These are phyloP conservation scores for Siderastrea radians DNA, from an alignment of 92 coral and sea anemone genomes.

Conservation along the genomic window DNA sequence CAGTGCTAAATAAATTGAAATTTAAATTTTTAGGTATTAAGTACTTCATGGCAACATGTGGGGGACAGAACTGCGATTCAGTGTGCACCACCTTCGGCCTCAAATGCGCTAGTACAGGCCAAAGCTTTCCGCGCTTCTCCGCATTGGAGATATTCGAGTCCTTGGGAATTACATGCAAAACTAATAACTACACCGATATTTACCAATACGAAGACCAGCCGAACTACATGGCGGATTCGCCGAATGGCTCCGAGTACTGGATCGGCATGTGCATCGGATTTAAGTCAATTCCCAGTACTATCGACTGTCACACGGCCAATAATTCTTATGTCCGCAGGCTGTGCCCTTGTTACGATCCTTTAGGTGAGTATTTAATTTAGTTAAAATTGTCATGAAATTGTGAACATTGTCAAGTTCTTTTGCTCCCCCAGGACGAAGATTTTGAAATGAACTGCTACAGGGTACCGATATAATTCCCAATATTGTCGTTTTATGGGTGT, in stretches of 20 bases:
- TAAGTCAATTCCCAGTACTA: conserved; percentile 44
- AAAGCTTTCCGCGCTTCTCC: conserved; percentile 40
- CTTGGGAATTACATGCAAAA: conserved; percentile 36
- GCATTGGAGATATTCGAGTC: conserved; percentile 48
- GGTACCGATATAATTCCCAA: no score
- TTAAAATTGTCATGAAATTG: no score
- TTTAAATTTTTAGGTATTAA: conserved; percentile 30
- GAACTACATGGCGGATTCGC: conserved; percentile 18
- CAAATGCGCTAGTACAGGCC: conserved; percentile 47
- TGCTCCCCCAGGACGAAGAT: no score
- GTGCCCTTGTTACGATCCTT: conserved; percentile 52
- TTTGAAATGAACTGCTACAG: no score
- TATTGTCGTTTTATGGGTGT: no score
- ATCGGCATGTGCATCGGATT: conserved; percentile 54
- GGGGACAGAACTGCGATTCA: conserved; percentile 44
- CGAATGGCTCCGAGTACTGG: conserved; percentile 6
- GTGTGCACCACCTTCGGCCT: conserved; percentile 42
- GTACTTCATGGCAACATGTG: conserved; percentile 44
- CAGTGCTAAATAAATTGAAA: not conserved
- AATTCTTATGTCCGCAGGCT: conserved; percentile 49
- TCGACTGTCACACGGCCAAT: conserved; percentile 44
- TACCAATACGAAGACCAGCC: conserved; percentile 43
- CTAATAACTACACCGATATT: conserved; percentile 1
- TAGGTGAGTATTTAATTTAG: conserved; percentile 21
- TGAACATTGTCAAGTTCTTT: no score